Base-by-base conservation (phyloP, 2,888 invertebrate species). In the Eilema caniola region DNA sequence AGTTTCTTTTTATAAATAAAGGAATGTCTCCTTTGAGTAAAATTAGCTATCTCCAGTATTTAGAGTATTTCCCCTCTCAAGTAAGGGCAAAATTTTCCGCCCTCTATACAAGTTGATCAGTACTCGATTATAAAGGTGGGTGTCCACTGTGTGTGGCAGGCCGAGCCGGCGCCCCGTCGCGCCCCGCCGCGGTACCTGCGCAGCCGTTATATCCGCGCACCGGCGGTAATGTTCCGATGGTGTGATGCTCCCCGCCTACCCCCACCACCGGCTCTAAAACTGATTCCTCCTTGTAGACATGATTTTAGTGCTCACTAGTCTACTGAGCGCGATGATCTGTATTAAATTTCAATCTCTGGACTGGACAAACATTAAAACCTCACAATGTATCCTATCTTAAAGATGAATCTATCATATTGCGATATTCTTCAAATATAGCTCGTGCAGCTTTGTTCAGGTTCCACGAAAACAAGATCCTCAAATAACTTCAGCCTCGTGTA, bases 201-300 rank as follows among this genome's bases (percentile, higher is more conserved):
- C 91, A 89, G 93, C 89, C 93, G 94, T 88, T 95, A 95, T 92
- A 95, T 95, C 88, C 93, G 94, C 85, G 90, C 95, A 88, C 95
- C 95, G 74, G 92, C 90, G 95, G 95, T 95, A 95, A 94, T 84
- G 93, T 93, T 94, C 89, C 94, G 94, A 94, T 95, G 95, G 95
- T 95, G 95, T 94, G 95, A 93, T 93, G 87, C 83, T 80, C 84
- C 84, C 83, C 74, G 69, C 80, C 80, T 78, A 70, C 75, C 41
- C 25, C 41, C 62, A 62, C 57, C 71, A 66, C 56, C 78, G 83
- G 83, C 85, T 87, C 84, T 84, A 76, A 83, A 85, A 24, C 64
- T 74, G 73, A 69, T 67, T 70, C 8, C 25, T 1, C 2, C 37
- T 25, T 37, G 1, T 33, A 24, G 24, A 24, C 11, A 2, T 3